Evolutionary conservation across 2,113 vertebrate genomes (phyloP).

Genomic region (Tyto alba): DNA sequence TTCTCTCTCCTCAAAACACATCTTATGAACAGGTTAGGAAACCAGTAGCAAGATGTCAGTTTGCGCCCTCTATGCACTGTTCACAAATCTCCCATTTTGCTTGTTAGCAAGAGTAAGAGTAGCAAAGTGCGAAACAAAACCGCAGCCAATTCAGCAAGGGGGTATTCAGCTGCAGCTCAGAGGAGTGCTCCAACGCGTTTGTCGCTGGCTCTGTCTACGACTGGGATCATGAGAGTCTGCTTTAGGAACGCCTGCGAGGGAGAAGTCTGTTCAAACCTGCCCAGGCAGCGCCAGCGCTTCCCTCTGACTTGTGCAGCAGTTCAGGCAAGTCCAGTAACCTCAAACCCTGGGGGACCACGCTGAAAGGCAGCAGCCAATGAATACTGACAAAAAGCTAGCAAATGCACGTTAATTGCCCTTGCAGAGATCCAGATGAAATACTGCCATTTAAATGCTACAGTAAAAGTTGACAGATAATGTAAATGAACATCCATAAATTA

Average conservation of each 20-base stretch:
- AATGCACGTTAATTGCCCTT: not conserved
- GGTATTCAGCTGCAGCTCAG: not conserved
- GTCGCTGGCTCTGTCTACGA: not conserved
- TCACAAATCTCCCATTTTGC: not conserved
- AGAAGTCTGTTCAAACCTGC: conserved; percentile 25
- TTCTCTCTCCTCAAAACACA: not conserved
- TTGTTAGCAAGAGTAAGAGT: not conserved
- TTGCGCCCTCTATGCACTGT: not conserved
- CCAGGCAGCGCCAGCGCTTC: not conserved
- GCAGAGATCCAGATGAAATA: not conserved
- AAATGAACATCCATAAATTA: not conserved
- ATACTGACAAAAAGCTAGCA: not conserved
- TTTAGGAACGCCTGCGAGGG: not conserved
- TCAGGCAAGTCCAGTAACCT: not conserved
- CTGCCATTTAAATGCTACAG: not conserved
- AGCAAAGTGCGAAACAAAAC: not conserved
- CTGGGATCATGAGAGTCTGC: not conserved
- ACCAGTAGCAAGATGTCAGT: not conserved
- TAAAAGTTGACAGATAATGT: not conserved
- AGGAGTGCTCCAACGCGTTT: not conserved
- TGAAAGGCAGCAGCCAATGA: not conserved
- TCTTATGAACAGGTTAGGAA: not conserved
- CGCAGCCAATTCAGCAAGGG: accelerated
- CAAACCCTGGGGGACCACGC: not conserved
- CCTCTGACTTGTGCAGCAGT: not conserved